A percentile compares a stretch with the other conserved stretches of the same genome.
Conservation (phyloP, 2,113 vertebrate genomes). For the Sebastes fasciatus region DNA sequence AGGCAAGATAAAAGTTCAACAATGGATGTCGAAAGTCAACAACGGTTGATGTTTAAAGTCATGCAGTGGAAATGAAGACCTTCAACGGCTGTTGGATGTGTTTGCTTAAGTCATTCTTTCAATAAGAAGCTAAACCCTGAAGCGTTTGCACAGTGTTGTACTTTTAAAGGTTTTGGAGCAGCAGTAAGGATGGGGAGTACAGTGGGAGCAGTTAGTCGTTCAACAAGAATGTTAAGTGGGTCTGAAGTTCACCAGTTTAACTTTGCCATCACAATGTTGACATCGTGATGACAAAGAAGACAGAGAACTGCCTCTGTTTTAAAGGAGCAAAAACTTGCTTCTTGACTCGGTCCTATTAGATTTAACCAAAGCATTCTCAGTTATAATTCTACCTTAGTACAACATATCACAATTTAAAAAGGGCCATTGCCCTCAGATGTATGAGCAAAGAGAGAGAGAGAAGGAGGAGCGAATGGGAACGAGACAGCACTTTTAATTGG, state of each 20-base stretch:
- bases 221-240: constrained; percentile 9
- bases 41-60: no score
- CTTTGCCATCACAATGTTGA: constrained; percentile 7
- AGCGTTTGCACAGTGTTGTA: neutral
- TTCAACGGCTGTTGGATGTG: constrained; percentile 41
- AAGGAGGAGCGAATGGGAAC: neutral
- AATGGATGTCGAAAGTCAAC: neutral
- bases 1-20: constrained; percentile 5
- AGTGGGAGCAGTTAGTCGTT: constrained; percentile 5
- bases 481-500: neutral
- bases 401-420: neutral
- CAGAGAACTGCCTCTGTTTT: neutral
- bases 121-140: constrained; percentile 12
- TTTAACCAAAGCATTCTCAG: neutral
- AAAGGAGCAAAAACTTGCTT: neutral
- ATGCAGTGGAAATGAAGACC: constrained; percentile 1
- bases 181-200: neutral
- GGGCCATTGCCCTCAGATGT: neutral
- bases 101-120: constrained; percentile 23
- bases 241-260: constrained; percentile 28
- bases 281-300: no score
- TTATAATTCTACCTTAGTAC: neutral
- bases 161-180: constrained; percentile 25
- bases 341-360: neutral
- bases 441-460: neutral